Evolutionary conservation across 2,113 vertebrate genomes (phyloP).

Genomic region (Pelodiscus sinensis): DNA sequence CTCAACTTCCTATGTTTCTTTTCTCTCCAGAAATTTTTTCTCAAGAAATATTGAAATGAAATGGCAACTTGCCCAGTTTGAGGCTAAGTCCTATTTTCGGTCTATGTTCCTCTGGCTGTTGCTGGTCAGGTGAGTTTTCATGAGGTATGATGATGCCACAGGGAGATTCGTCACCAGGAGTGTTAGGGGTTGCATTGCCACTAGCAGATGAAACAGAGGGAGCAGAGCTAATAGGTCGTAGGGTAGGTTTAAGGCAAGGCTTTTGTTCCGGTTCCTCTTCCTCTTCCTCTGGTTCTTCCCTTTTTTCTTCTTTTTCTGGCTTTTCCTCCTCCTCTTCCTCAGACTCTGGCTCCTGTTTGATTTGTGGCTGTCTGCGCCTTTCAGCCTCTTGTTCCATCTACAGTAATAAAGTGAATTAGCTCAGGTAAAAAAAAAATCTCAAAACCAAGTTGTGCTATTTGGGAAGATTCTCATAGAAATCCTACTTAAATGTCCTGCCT

Average conservation of each 20-base stretch:
- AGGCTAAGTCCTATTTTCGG: constrained; percentile 98
- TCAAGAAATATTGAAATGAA: not conserved
- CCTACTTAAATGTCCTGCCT: not conserved
- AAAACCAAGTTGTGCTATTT: not conserved
- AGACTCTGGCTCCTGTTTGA: constrained; percentile 90
- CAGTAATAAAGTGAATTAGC: constrained; percentile 32
- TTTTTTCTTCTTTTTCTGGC: constrained; percentile 90
- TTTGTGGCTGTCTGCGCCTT: constrained; percentile 91
- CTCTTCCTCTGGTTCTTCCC: constrained; percentile 88
- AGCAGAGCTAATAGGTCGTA: constrained; percentile 94
- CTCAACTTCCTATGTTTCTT: not conserved
- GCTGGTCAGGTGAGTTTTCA: constrained; percentile 95
- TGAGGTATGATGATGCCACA: constrained; percentile 99
- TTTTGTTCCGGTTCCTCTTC: constrained; percentile 88
- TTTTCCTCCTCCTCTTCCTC: constrained; percentile 87
- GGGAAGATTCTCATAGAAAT: not conserved
- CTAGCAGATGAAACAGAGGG: constrained; percentile 96
- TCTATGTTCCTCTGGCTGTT: constrained; percentile 92
- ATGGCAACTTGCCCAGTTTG: constrained; percentile 87
- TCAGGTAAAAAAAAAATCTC: not conserved
- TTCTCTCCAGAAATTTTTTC: not conserved
- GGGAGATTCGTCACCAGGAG: constrained; percentile 94
- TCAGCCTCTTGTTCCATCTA: constrained; percentile 99
- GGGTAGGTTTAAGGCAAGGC: constrained; percentile 93
- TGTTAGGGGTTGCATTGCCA: constrained; percentile 92